A percentile compares a stretch with the other conserved stretches of the same genome.
phyloP scores from a whole-genome alignment of 2,113 vertebrate genomes.

The Oriolus oriolus region DNA sequence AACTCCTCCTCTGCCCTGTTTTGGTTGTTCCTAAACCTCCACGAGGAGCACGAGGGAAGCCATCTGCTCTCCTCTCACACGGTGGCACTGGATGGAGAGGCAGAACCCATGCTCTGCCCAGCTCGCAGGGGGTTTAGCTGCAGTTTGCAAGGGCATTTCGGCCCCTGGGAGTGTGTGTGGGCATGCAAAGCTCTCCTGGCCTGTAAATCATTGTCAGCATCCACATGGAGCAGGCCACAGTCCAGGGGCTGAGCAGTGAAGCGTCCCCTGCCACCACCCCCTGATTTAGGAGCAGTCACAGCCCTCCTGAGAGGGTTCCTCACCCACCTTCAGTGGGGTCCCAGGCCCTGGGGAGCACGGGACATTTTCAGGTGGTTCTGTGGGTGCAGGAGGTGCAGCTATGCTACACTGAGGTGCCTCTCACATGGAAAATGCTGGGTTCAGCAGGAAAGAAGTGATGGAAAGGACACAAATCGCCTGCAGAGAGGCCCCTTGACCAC shows the following conservation, averaged over 20 bases:
- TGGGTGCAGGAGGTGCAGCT: background rate
- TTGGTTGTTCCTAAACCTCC: background rate
- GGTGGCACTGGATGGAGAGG: background rate
- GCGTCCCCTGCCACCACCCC: background rate
- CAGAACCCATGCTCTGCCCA: background rate
- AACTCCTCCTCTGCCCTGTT: accelerated
- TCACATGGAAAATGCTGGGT: accelerated
- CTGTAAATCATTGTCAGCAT: conserved; percentile 55
- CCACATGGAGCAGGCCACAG: conserved; percentile 10
- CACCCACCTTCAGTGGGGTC: too few species aligned
- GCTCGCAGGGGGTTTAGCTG: background rate
- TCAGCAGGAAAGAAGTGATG: background rate
- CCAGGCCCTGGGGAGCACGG: accelerated
- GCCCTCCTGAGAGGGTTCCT: background rate
- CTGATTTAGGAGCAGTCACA: accelerated
- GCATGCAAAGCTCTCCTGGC: background rate
- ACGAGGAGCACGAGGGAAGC: accelerated
- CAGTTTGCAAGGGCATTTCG: background rate
- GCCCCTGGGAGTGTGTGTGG: background rate
- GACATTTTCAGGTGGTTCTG: background rate
- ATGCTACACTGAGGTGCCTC: accelerated
- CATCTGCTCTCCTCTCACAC: background rate
- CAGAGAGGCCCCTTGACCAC: background rate
- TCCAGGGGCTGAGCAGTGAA: conserved; percentile 43
- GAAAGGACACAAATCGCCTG: background rate